A percentile compares a stretch with the other conserved stretches of the same genome.
Evolutionary conservation across 35 echinoderm and acorn worm species (phyloP).

Genomic region (Heliocidaris tuberculata): DNA sequence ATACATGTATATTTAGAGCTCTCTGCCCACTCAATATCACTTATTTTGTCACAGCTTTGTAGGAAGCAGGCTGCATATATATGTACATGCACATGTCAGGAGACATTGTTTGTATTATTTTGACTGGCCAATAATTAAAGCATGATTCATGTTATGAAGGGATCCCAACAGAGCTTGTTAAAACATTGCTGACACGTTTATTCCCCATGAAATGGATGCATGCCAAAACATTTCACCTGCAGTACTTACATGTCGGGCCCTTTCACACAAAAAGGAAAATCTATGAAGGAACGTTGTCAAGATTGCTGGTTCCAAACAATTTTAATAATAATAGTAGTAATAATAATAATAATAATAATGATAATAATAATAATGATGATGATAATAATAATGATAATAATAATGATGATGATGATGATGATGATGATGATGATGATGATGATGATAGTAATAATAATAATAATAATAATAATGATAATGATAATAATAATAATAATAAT

Average conservation of each 20-base stretch:
- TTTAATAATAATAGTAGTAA: no score
- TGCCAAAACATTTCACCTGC: slow-evolving; percentile 5
- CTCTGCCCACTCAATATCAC: not conserved
- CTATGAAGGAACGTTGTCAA: no score
- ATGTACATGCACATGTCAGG: no score
- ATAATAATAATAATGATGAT: no score
- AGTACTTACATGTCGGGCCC: not conserved
- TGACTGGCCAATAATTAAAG: not conserved
- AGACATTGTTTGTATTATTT: not conserved
- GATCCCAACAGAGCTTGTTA: not conserved
- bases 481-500: no score
- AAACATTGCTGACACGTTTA: slow-evolving; percentile 12
- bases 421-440: no score
- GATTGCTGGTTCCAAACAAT: no score
- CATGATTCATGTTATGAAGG: slow-evolving; percentile 1
- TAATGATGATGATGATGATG: no score
- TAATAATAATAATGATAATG: no score
- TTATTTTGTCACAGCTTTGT: not conserved
- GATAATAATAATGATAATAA: no score
- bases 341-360: no score
- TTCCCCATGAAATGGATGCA: slow-evolving; percentile 15
- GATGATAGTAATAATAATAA: no score
- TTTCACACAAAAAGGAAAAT: not conserved
- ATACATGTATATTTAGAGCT: not conserved
- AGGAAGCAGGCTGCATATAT: not conserved